A percentile compares a stretch with the other conserved stretches of the same genome.
Evolutionary conservation across 2,797 vertebrate genomes (phyloP).

Genomic region (Lithobates sylvaticus): DNA sequence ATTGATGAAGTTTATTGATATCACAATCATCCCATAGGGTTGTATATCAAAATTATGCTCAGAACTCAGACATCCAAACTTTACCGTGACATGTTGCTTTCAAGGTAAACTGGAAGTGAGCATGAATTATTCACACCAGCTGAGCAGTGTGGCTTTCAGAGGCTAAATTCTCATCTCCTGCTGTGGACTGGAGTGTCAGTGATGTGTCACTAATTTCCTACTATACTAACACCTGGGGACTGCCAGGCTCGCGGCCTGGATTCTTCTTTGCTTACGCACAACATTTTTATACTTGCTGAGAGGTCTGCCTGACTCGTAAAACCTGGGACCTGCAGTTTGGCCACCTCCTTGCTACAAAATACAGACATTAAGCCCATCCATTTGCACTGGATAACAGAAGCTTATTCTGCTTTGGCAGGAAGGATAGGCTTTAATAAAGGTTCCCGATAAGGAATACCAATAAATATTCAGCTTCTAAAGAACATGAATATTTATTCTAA

Average conservation of each 20-base stretch:
- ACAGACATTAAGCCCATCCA: not conserved
- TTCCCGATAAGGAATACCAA: too few relatives aligned
- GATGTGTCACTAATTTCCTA: constrained; percentile 42
- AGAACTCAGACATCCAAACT: not conserved
- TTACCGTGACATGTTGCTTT: not conserved
- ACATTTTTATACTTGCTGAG: not conserved
- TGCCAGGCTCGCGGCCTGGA: not conserved
- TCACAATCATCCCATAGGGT: too few relatives aligned
- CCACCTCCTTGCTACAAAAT: not conserved
- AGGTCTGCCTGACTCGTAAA: not conserved
- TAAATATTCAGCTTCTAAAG: too few relatives aligned
- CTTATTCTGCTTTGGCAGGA: too few relatives aligned
- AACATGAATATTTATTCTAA: too few relatives aligned
- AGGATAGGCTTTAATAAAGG: too few relatives aligned
- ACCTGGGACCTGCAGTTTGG: not conserved
- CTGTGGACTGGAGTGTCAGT: not conserved
- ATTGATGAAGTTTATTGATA: not conserved
- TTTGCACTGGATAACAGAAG: too few relatives aligned
- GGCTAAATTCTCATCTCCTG: not conserved
- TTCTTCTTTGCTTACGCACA: not conserved
- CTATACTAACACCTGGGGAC: constrained; percentile 34
- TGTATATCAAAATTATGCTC: too few relatives aligned
- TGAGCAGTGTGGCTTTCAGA: not conserved
- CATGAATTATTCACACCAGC: constrained; percentile 27
- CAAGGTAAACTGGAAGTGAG: constrained; percentile 17